phyloP scores from a whole-genome alignment of 1,140 invertebrate species.

The Drosophila setifemur region DNA sequence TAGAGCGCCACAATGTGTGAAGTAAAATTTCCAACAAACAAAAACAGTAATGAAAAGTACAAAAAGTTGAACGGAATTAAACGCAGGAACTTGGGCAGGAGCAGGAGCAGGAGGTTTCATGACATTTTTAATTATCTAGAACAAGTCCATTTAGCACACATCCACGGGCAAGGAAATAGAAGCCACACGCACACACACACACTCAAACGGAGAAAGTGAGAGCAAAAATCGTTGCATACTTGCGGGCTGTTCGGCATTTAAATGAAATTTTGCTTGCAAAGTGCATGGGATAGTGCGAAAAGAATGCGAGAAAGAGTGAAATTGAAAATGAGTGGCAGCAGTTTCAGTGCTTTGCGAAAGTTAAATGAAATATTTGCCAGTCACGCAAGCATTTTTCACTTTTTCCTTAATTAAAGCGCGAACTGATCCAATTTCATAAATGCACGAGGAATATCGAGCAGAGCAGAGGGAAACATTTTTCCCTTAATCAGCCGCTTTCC shows the following conservation, averaged over 20 bases:
- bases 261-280: constrained; percentile 61
- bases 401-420: constrained; percentile 40
- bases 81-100: constrained; percentile 22
- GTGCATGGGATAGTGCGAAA: constrained; percentile 40
- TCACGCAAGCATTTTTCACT: constrained; percentile 35
- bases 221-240: constrained; percentile 56
- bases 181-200: neutral
- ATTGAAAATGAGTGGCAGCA: neutral
- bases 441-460: constrained; percentile 6
- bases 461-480: constrained; percentile 13
- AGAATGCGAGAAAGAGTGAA: constrained; percentile 31
- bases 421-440: constrained; percentile 37
- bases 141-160: constrained; percentile 67
- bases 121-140: constrained; percentile 77
- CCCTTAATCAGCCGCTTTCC: constrained; percentile 48
- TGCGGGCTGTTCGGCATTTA: constrained; percentile 61
- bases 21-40: constrained; percentile 5
- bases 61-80: constrained; percentile 40
- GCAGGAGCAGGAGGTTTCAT: constrained; percentile 20
- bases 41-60: constrained; percentile 7
- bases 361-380: constrained; percentile 54
- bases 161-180: constrained; percentile 6
- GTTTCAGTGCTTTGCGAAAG: constrained; percentile 15
- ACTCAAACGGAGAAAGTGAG: constrained; percentile 21
- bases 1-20: constrained; percentile 1